These are phyloP conservation scores for Megalopta genalis DNA, from an alignment of 1,140 invertebrate species.

Conservation along the genomic window DNA sequence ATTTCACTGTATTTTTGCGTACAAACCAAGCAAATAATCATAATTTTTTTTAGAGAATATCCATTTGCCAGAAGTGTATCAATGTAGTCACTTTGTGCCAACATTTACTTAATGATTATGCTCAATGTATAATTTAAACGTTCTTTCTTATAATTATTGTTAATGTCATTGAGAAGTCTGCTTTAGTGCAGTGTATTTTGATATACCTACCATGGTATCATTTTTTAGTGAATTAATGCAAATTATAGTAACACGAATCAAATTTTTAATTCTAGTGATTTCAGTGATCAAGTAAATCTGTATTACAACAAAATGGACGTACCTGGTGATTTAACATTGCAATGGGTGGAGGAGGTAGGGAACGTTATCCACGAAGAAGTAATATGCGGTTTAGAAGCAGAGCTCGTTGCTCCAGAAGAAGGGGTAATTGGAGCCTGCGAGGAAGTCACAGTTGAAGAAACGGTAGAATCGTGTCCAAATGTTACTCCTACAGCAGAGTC, in stretches of 20 bases:
- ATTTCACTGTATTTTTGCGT: background rate
- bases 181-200: background rate
- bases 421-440: constrained; percentile 78
- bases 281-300: constrained; percentile 69
- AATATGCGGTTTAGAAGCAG: constrained; percentile 82
- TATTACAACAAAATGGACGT: constrained; percentile 70
- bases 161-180: background rate
- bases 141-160: background rate
- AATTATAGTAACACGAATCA: background rate
- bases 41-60: background rate
- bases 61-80: background rate
- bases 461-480: constrained; percentile 77
- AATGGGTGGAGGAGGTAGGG: constrained; percentile 81
- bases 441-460: constrained; percentile 80
- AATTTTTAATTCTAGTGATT: constrained; percentile 58
- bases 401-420: constrained; percentile 73
- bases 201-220: background rate
- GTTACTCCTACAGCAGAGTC: constrained; percentile 73
- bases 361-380: constrained; percentile 84
- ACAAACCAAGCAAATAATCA: background rate
- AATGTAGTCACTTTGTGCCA: background rate
- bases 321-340: constrained; percentile 77
- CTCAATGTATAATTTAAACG: background rate
- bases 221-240: background rate
- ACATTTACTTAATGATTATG: background rate